These are phyloP conservation scores for Lampris megalopsis DNA, from an alignment of 2,113 vertebrate species.

Conservation along the genomic window DNA sequence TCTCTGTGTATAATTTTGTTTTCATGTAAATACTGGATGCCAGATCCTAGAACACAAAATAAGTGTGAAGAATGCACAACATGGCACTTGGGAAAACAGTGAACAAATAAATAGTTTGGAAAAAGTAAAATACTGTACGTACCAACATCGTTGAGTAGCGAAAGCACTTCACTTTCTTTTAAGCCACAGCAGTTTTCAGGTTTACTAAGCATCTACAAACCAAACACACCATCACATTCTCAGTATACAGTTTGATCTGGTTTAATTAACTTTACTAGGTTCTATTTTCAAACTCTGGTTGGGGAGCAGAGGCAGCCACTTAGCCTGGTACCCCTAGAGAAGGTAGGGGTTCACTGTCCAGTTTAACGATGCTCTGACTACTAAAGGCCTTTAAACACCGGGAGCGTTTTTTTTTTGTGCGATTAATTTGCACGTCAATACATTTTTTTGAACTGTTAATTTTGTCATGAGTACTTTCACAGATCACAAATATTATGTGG, in stretches of 20 bases:
- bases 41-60: slow-evolving; percentile 84
- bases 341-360: no score
- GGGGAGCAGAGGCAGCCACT: no score
- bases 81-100: rapidly evolving
- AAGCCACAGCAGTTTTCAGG: slow-evolving; percentile 98
- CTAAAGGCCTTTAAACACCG: no score
- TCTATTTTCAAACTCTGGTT: no score
- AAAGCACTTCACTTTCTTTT: slow-evolving; percentile 96
- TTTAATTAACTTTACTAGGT: no score
- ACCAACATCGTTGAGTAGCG: slow-evolving; percentile 95
- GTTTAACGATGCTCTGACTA: no score
- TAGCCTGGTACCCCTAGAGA: no score
- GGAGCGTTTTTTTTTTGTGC: no score
- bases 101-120: neutral
- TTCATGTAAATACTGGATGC: slow-evolving; percentile 96
- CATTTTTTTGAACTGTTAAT: no score
- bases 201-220: slow-evolving; percentile 90
- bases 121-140: slow-evolving; percentile 41
- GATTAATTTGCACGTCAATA: no score
- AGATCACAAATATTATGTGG: no score
- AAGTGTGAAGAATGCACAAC: neutral
- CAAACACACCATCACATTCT: neutral
- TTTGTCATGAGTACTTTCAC: no score
- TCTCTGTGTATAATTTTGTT: slow-evolving; percentile 99
- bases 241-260: neutral